These are phyloP conservation scores for Acrossocheilus fasciatus DNA, from an alignment of 2,797 vertebrate genomes.

Conservation along the genomic window DNA sequence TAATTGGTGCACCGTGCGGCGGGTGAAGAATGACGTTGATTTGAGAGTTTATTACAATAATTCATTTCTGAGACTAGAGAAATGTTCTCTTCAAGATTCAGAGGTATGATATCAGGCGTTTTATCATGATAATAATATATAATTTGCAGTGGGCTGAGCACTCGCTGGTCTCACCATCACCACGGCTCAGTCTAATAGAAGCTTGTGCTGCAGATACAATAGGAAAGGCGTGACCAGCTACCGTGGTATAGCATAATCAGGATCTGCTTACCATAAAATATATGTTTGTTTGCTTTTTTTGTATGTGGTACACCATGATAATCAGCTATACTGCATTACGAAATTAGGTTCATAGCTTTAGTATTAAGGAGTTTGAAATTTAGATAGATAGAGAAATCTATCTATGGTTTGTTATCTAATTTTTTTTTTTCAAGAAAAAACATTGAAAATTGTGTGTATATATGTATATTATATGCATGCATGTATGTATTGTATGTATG, in stretches of 20 bases:
- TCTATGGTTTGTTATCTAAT: too few species aligned
- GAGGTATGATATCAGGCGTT: constrained; percentile 29
- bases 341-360: not conserved
- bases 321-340: not conserved
- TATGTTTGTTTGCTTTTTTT: not conserved
- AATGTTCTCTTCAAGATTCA: constrained; percentile 30
- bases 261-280: constrained; percentile 9
- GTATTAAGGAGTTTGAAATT: not conserved
- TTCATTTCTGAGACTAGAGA: constrained; percentile 32
- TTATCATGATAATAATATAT: constrained; percentile 38
- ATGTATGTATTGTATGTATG: too few species aligned
- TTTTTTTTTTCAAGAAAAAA: too few species aligned
- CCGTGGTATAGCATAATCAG: not conserved
- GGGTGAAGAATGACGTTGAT: constrained; percentile 26
- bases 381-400: too few species aligned
- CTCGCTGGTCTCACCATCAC: constrained; percentile 16
- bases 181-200: constrained; percentile 8
- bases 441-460: too few species aligned
- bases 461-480: too few species aligned
- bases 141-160: constrained; percentile 25
- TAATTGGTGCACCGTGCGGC: constrained; percentile 31
- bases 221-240: not conserved
- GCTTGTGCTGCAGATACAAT: constrained; percentile 30
- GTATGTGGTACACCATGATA: not conserved
- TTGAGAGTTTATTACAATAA: constrained; percentile 44